Evolutionary conservation across 2,797 vertebrate species (phyloP), one percentile per base, ranked within the genome.

Genomic region (Halcyon smyrnensis): DNA sequence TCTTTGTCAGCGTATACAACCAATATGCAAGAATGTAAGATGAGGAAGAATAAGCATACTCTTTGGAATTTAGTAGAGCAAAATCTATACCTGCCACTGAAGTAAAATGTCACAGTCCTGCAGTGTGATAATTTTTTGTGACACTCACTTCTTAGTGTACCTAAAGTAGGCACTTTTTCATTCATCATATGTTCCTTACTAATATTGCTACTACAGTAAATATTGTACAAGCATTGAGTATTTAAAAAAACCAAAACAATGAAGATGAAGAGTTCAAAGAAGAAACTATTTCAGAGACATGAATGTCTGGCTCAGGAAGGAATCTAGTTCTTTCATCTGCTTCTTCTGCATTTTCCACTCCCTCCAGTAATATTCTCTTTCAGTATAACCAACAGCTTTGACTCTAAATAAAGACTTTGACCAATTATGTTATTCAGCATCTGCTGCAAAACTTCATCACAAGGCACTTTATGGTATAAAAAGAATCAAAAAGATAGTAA

Each of bases 71-170:
- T 27, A 65, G 32, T 46, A 21, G 89, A 28, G 28, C 19, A 85
- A 95, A 97, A 87, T 82, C 37, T 82, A 70, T 30, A 91, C 34
- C 18, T 46, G 43, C 70, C 43, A 54, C 15, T 84, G 30, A 92
- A 93, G 20, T 34, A 62, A 51, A 36, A 46, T 18, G 9, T 14
- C 11, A 62, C 21, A 25, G 4, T 28, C 27, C 27, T 62, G 23
- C 46, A 57, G 12, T n/a, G 11, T n/a, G 11, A 63, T 24, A 51
- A 54, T 24, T 9, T 77, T 76, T 48, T 67, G 18, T 45, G 67
- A 73, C 64, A 8, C 10, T 71, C n/a, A 64, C 9, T 20, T 74
- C 45, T 62, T 9, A 63, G 6, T n/a, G 9, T 36, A 28, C 15
- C 18, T 82, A 8, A 81, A 91, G 85, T 43, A 32, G 46, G 41